Evolutionary conservation across 2,113 vertebrate genomes (phyloP).

Genomic region (Isichthys henryi): DNA sequence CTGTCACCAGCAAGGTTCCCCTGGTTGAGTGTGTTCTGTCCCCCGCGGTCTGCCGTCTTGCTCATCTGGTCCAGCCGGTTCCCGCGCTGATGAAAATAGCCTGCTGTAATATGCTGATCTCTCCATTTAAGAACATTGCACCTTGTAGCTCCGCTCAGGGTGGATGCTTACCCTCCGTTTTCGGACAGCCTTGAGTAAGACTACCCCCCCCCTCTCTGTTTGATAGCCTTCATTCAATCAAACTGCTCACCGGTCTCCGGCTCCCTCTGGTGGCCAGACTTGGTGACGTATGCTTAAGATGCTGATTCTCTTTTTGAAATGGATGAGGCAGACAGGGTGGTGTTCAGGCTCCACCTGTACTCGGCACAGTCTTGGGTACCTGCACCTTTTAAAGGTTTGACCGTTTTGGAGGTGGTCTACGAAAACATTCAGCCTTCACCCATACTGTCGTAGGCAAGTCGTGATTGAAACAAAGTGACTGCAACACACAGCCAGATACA

Average conservation of each 20-base stretch:
- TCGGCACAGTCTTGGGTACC: neutral
- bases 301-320: neutral
- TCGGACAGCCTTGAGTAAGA: neutral
- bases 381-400: neutral
- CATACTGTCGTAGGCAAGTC: neutral
- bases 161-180: neutral
- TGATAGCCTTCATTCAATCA: neutral
- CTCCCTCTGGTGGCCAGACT: neutral
- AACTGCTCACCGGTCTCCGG: neutral
- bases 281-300: neutral
- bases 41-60: neutral
- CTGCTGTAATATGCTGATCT: neutral
- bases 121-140: neutral
- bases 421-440: neutral
- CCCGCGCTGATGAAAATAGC: neutral
- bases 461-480: neutral
- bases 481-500: neutral
- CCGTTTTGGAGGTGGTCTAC: neutral
- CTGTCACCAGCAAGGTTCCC: neutral
- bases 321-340: neutral
- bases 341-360: neutral
- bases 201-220: neutral
- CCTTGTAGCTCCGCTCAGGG: neutral
- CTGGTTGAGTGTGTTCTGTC: neutral
- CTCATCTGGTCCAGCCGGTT: neutral